Percentiles rank a stretch among this genome's conserved stretches.
Evolutionary conservation across 2,888 invertebrate species (phyloP).

Genomic region (Drosophila mimica): DNA sequence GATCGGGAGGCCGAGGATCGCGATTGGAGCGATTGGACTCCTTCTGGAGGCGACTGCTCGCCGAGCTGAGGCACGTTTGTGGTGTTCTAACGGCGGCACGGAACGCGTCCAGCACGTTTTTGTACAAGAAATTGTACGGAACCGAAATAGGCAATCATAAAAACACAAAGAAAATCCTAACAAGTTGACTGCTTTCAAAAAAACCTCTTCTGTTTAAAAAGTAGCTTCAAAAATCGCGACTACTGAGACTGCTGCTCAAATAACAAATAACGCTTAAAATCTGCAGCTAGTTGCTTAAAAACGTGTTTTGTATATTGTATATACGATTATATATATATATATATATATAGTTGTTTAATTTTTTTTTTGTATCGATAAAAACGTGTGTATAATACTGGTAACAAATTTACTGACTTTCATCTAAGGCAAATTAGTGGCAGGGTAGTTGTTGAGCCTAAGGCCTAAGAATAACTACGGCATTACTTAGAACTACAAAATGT

Average conservation of each 20-base stretch:
- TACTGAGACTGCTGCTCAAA: slow-evolving; percentile 28
- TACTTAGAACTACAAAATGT: slow-evolving; percentile 24
- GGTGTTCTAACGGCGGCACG: slow-evolving; percentile 71
- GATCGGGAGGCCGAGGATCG: slow-evolving; percentile 29
- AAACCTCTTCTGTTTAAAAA: slow-evolving; percentile 48
- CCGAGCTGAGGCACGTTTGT: slow-evolving; percentile 81
- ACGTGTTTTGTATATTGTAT: slow-evolving; percentile 38
- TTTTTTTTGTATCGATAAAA: slow-evolving; percentile 39
- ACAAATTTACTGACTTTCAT: slow-evolving; percentile 47
- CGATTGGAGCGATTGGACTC: slow-evolving; percentile 28
- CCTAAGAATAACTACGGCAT: slow-evolving; percentile 27
- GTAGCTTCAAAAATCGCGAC: slow-evolving; percentile 50
- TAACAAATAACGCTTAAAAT: slow-evolving; percentile 51
- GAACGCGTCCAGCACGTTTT: slow-evolving; percentile 63
- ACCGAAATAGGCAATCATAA: slow-evolving; percentile 59
- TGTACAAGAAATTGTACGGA: slow-evolving; percentile 74
- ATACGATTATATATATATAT: slow-evolving; percentile 46
- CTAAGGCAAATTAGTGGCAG: slow-evolving; percentile 75
- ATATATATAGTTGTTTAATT: slow-evolving; percentile 25
- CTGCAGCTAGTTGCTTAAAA: slow-evolving; percentile 38
- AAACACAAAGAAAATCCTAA: slow-evolving; percentile 53
- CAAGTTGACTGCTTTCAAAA: slow-evolving; percentile 42
- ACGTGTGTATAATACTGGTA: slow-evolving; percentile 46
- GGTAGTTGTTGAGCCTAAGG: slow-evolving; percentile 47
- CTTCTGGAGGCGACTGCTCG: slow-evolving; percentile 58